Base-by-base conservation (phyloP, 2,797 vertebrate genomes). In the Yasuhikotakia modesta region DNA sequence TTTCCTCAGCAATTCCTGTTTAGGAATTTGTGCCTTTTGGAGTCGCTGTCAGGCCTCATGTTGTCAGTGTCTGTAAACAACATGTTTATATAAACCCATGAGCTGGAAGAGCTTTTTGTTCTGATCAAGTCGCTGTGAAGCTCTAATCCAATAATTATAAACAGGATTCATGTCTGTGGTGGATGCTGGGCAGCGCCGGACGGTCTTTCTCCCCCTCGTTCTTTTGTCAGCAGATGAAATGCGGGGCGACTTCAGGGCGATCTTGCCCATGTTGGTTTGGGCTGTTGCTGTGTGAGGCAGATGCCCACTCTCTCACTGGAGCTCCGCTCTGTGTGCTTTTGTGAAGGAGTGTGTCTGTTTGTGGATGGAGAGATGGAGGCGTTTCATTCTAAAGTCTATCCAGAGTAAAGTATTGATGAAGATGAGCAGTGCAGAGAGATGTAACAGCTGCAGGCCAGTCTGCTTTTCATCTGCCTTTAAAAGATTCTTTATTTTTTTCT, bases 111-210 rank as follows among this genome's bases (percentile, higher is more conserved):
- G 65, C 64, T 69, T 50, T 70, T 75, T 70, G 73, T 78, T 69
- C 35, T 52, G 55, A 64, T 79, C 32, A 57, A 69, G 55, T 43
- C 58, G 58, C 60, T 69, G 53, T 32, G 57, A 71, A 67, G 43
- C 66, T 65, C 52, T 82, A 80, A 82, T 80, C 66, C 70, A 48
- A 22, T 78, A 71, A 65, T 76, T 69, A 68, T 80, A 71, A 78
- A 75, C 67, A n/a, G 66, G 71, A 72, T 68, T 53, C 63, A 60
- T 82, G 46, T 52, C 53, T 75, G 73, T 0, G 21, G 32, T 75
- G 60, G 71, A 30, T 69, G 43, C 21, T 6, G n/a, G 66, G 64
- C n/a, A 32, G 74, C 68, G 73, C 21, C 50, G 19, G 45, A n/a
- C 12, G 35, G 60, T 13, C 13, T 16, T 1, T 2, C 52, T 58